These are phyloP conservation scores for Brachionus calyciflorus DNA, from an alignment of 1,140 invertebrate species.

Conservation along the genomic window DNA sequence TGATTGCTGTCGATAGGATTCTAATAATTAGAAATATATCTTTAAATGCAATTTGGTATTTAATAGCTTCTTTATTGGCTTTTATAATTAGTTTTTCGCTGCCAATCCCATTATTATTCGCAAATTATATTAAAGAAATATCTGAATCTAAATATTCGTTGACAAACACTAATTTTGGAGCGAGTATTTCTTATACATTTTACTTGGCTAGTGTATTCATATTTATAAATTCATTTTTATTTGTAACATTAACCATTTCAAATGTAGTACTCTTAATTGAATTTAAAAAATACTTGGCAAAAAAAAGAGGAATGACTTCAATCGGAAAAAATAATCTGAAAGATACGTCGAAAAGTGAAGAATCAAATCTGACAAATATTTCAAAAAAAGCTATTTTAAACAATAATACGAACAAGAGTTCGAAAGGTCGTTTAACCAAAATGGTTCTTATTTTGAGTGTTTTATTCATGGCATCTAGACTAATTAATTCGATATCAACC, in stretches of 20 bases:
- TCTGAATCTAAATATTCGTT: not conserved
- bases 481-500: not conserved
- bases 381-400: not conserved
- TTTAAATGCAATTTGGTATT: not conserved
- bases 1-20: constrained; percentile 1
- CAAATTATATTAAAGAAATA: constrained; percentile 1
- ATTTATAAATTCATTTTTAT: not conserved
- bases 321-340: not conserved
- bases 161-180: not conserved
- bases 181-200: not conserved
- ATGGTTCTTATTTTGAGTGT: constrained; percentile 8
- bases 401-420: not conserved
- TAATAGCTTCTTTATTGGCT: not conserved
- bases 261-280: constrained; percentile 14
- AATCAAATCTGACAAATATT: not conserved
- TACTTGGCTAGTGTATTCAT: not conserved
- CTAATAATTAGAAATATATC: not conserved
- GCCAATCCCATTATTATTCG: not conserved
- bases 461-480: not conserved
- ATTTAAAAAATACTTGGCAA: constrained; percentile 1
- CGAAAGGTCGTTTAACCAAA: not conserved
- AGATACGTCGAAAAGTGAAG: not conserved
- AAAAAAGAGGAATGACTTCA: not conserved
- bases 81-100: not conserved
- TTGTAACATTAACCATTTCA: not conserved